Evolutionary conservation across 2,888 invertebrate species (phyloP).

Genomic region (Nipponacmea schrenckii): DNA sequence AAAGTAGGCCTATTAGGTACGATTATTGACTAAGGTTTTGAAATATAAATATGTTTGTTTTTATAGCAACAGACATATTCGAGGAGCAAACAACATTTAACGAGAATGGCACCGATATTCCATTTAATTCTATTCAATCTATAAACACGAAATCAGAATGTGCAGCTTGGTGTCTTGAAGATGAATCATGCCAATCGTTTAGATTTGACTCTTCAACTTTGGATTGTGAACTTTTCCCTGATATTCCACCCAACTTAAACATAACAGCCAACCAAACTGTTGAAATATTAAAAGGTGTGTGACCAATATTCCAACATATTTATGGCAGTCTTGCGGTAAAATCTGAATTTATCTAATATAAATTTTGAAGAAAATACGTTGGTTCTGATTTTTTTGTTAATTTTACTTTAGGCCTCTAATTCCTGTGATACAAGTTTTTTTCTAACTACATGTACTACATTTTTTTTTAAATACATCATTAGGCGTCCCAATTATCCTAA

Average conservation of each 20-base stretch:
- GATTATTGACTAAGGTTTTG: too few relatives aligned
- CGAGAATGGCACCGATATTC: background rate
- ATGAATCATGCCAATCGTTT: background rate
- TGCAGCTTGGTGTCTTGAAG: background rate
- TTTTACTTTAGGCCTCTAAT: background rate
- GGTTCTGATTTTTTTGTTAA: background rate
- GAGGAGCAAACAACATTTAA: background rate
- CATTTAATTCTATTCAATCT: background rate
- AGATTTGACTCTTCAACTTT: background rate
- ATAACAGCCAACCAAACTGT: background rate
- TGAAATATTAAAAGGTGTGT: background rate
- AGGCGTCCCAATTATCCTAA: background rate
- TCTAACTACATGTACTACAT: too few relatives aligned
- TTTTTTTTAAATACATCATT: background rate
- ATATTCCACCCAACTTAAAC: background rate
- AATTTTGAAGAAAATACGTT: too few relatives aligned
- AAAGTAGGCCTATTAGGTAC: too few relatives aligned
- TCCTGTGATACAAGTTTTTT: too few relatives aligned
- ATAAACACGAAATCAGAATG: background rate
- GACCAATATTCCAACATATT: too few relatives aligned
- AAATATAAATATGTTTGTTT: too few relatives aligned
- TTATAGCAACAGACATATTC: too few relatives aligned
- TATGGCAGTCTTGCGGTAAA: too few relatives aligned
- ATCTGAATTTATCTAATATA: too few relatives aligned
- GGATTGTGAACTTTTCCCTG: background rate